phyloP scores from a whole-genome alignment of 2,797 vertebrate species.

The Diceros bicornis region DNA sequence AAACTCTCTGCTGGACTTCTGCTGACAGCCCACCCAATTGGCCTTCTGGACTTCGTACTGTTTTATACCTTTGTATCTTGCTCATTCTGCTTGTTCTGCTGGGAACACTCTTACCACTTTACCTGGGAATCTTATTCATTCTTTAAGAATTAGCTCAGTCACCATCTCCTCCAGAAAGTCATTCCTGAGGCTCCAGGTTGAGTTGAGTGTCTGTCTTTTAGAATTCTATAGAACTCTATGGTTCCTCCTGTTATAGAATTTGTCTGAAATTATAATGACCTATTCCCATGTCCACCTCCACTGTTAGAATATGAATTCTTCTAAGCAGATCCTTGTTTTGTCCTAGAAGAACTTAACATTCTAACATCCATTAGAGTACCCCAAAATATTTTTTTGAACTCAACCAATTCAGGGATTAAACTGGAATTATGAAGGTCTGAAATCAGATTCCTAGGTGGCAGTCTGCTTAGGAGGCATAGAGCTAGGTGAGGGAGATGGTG shows the following conservation, averaged over 20 bases:
- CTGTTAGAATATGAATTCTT: background rate
- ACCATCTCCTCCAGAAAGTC: background rate
- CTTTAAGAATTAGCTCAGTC: background rate
- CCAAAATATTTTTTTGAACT: background rate
- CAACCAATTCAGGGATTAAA: background rate
- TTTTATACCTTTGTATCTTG: background rate
- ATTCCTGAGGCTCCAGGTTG: background rate
- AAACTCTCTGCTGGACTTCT: background rate
- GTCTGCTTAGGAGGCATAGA: background rate
- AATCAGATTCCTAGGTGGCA: slow-evolving; percentile 4
- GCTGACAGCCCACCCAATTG: background rate
- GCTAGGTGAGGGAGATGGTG: background rate
- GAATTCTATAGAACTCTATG: background rate
- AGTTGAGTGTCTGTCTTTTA: background rate
- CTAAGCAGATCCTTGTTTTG: background rate
- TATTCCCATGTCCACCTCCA: background rate
- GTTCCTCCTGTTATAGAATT: background rate
- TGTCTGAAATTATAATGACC: background rate
- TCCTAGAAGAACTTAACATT: slow-evolving; percentile 27
- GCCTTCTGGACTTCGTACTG: background rate
- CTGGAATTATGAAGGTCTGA: background rate
- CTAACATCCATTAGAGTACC: background rate
- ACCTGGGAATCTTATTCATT: background rate
- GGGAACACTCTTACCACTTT: background rate
- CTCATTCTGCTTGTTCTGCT: background rate